phyloP scores from a whole-genome alignment of 2,797 vertebrate species.

The Eremophila alpestris region DNA sequence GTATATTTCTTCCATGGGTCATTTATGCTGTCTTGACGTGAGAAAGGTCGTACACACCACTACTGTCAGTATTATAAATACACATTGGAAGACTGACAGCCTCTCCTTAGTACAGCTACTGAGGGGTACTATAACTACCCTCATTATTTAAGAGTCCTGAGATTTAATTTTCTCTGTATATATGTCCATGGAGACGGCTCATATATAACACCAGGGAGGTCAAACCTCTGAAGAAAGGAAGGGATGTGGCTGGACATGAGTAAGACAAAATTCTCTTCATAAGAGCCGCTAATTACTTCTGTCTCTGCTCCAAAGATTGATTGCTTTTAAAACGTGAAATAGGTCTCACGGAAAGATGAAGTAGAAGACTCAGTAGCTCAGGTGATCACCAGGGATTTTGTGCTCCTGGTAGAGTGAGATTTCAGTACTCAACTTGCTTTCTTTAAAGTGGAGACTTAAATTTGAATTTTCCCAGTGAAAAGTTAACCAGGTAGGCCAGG shows the following conservation, averaged over 20 bases:
- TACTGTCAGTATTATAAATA: neutral
- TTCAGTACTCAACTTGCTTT: neutral
- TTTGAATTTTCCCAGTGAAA: neutral
- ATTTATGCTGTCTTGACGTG: neutral
- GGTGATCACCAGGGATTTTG: neutral
- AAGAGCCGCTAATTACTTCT: neutral
- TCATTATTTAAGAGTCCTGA: neutral
- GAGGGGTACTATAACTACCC: neutral
- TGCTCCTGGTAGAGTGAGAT: neutral
- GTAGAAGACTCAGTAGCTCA: neutral
- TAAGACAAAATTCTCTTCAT: neutral
- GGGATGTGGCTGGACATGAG: neutral
- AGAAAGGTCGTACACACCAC: neutral
- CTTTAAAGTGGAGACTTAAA: neutral
- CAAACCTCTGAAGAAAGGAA: neutral
- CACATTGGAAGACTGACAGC: neutral
- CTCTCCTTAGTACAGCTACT: neutral
- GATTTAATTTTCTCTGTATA: neutral
- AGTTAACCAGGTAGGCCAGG: neutral
- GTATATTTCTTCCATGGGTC: neutral
- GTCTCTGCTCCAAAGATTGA: neutral
- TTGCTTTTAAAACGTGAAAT: neutral
- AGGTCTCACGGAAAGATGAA: neutral
- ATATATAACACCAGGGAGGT: neutral
- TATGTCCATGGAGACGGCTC: neutral